Evolutionary conservation across 2,888 invertebrate genomes (phyloP), one percentile per base, ranked within the genome.

Genomic region (Metopia argyrocephala): DNA sequence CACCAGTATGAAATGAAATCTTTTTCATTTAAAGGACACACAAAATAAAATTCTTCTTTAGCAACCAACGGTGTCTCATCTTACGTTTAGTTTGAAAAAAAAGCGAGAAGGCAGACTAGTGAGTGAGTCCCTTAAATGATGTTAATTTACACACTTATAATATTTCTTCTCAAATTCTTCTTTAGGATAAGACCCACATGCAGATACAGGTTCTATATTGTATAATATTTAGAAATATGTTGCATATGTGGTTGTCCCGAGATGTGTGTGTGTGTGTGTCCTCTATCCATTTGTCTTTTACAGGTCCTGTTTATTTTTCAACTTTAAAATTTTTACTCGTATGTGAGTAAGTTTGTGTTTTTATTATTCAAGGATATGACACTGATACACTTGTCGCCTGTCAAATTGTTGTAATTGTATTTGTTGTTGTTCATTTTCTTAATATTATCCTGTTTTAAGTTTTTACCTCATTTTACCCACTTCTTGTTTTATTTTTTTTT

Each of bases 311-410:
- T 9, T 54, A 48, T 62, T 62, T 38, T 38, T 38, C 3, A 9
- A 38, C 38, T 38, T 38, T 15, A 38, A 38, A 38, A 15, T 38
- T 9, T 38, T 38, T 38, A 38, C 38, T 12, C 15, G 38, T 12
- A 0, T 28, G 18, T 15, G 38, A 9, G 15, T 38, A 38, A 38
- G 38, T 38, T 9, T 38, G 15, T 12, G 38, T 48, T 31, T n/a
- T 25, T 75, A 31, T 76, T 62, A 25, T 59, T 50, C 27, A 74
- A 81, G 61, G 70, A 81, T 70, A 81, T 81, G 81, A 78, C 81
- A 81, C 78, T 78, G 81, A 79, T 82, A 80, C 85, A 86, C 87
- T 87, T 87, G 85, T 86, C 88, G 85, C 84, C 85, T 87, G 85
- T 85, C 85, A 84, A 70, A 74, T 59, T 66, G 31, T 78, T 68